These are phyloP conservation scores for Seira ritae DNA, from an alignment of 2,888 invertebrate genomes.

Conservation along the genomic window DNA sequence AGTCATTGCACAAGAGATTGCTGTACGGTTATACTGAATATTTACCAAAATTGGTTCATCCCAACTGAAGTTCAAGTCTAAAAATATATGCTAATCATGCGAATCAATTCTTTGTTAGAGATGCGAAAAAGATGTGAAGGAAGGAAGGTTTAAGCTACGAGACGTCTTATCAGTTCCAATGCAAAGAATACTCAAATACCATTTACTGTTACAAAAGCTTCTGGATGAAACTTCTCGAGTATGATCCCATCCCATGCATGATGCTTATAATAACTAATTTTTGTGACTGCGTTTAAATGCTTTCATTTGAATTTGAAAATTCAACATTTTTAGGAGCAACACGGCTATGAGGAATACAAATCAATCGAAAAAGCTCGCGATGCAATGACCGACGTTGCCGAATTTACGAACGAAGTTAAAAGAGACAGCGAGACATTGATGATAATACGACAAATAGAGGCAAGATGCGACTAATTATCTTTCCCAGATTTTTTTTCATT, in stretches of 20 bases:
- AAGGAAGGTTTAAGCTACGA: slow-evolving; percentile 94
- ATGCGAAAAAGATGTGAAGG: slow-evolving; percentile 95
- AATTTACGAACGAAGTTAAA: slow-evolving; percentile 98
- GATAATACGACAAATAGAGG: slow-evolving; percentile 92
- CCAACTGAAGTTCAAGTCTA: no score
- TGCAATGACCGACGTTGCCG: slow-evolving; percentile 96
- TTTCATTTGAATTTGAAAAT: no score
- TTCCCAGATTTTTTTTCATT: not conserved
- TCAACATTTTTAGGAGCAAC: slow-evolving; percentile 60
- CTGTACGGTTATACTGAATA: slow-evolving; percentile 78
- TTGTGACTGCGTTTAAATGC: no score
- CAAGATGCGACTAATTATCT: slow-evolving; percentile 76
- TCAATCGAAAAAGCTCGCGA: slow-evolving; percentile 83
- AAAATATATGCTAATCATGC: no score
- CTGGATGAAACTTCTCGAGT: slow-evolving; percentile 90
- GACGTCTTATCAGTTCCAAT: slow-evolving; percentile 98
- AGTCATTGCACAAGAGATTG: slow-evolving; percentile 81
- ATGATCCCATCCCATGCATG: slow-evolving; percentile 74
- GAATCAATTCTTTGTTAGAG: slow-evolving; percentile 79
- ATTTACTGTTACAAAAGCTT: slow-evolving; percentile 92
- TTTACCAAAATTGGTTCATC: not conserved
- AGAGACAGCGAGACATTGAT: slow-evolving; percentile 95
- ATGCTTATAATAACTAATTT: not conserved
- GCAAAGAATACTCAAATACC: slow-evolving; percentile 98
- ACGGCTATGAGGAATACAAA: slow-evolving; percentile 72